Percentiles rank a stretch among this genome's conserved stretches.
Evolutionary conservation across 2,888 invertebrate species (phyloP).

Genomic region (Metopia argyrocephala): DNA sequence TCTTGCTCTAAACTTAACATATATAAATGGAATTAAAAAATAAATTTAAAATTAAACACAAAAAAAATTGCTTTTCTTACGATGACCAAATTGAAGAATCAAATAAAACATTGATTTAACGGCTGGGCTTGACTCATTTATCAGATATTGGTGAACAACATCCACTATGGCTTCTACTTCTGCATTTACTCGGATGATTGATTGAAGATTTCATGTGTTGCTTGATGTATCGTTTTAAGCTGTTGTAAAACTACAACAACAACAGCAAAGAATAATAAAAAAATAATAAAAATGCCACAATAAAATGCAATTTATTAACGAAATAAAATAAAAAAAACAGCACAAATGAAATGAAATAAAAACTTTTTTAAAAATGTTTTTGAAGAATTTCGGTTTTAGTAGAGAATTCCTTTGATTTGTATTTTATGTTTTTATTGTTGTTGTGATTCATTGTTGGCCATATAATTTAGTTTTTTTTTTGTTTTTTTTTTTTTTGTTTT

Average conservation of each 20-base stretch:
- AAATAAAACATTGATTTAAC: conserved; percentile 46
- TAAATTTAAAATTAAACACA: too few relatives aligned
- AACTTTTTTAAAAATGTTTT: too few relatives aligned
- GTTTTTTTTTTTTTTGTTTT: not conserved
- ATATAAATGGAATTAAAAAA: too few relatives aligned
- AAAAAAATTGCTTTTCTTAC: too few relatives aligned
- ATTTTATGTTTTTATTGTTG: not conserved
- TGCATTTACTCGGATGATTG: conserved; percentile 44
- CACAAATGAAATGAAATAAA: not conserved
- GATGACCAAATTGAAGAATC: too few relatives aligned
- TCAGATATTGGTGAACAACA: too few relatives aligned
- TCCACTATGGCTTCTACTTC: too few relatives aligned
- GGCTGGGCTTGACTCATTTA: conserved; percentile 46
- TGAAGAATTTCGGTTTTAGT: too few relatives aligned
- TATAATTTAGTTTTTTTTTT: not conserved
- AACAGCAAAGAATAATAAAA: not conserved
- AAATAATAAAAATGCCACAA: conserved; percentile 48
- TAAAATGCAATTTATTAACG: conserved; percentile 38
- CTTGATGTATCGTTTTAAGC: not conserved
- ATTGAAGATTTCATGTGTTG: conserved; percentile 15
- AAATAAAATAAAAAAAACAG: conserved; percentile 1
- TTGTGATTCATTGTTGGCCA: too few relatives aligned
- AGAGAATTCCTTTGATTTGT: too few relatives aligned
- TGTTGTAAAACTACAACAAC: not conserved
- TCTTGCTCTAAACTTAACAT: too few relatives aligned